phyloP scores from a whole-genome alignment of 2,113 vertebrate species.

The Bungarus multicinctus region DNA sequence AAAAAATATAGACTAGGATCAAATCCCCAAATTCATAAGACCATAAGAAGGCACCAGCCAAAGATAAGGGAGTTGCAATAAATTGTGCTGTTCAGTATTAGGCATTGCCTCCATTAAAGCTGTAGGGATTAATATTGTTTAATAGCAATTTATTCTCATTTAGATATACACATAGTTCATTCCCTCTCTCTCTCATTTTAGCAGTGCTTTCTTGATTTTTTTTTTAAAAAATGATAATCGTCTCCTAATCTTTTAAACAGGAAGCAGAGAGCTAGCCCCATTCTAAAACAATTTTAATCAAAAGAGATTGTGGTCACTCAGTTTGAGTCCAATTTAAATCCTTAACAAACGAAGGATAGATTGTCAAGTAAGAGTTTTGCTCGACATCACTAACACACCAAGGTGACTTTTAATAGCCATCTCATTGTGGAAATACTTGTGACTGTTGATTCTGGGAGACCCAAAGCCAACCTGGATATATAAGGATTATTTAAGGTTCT shows the following conservation, averaged over 20 bases:
- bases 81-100: slow-evolving; percentile 47
- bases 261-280: slow-evolving; percentile 60
- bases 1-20: slow-evolving; percentile 58
- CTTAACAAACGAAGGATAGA: slow-evolving; percentile 26
- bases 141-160: slow-evolving; percentile 48
- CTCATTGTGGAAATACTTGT: not conserved
- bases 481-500: not conserved
- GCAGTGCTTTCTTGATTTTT: slow-evolving; percentile 37
- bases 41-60: slow-evolving; percentile 43
- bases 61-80: slow-evolving; percentile 43
- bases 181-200: not conserved
- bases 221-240: slow-evolving; percentile 46
- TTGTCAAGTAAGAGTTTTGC: not conserved
- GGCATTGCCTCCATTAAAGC: slow-evolving; percentile 32
- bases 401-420: not conserved
- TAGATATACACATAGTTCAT: slow-evolving; percentile 9
- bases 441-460: not conserved
- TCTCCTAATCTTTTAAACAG: slow-evolving; percentile 65
- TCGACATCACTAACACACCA: not conserved
- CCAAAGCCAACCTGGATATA: not conserved
- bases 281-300: slow-evolving; percentile 66
- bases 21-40: slow-evolving; percentile 54
- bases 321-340: slow-evolving; percentile 62
- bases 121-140: slow-evolving; percentile 37
- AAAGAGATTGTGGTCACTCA: slow-evolving; percentile 45